Conservation (phyloP, 2,888 invertebrate genomes). For the Ceramica pisi region DNA sequence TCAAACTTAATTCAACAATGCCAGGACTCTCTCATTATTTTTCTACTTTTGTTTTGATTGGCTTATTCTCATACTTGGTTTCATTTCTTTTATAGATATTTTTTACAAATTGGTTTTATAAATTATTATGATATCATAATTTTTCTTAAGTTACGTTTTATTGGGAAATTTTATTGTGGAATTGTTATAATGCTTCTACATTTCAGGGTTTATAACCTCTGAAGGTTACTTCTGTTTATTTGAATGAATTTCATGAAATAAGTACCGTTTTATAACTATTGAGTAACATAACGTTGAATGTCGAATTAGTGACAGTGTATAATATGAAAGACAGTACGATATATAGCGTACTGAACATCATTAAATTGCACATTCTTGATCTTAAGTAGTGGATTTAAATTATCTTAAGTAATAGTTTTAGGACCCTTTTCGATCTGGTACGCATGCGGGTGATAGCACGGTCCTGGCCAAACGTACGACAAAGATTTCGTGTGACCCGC, state of each 20-base stretch:
- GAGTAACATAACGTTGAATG: background rate
- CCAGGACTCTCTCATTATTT: slow-evolving; percentile 64
- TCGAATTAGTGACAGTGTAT: background rate
- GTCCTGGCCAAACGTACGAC: too few relatives aligned
- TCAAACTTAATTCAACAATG: slow-evolving; percentile 76
- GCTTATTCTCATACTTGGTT: slow-evolving; percentile 50
- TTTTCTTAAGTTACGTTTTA: slow-evolving; percentile 26
- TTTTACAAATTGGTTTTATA: slow-evolving; percentile 34
- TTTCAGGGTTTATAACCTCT: background rate
- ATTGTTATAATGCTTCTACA: background rate
- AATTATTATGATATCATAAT: slow-evolving; percentile 32
- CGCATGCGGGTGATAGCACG: too few relatives aligned
- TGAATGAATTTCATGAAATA: too few relatives aligned
- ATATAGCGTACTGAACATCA: too few relatives aligned
- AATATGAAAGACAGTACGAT: background rate
- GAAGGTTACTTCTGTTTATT: background rate
- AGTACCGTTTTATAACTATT: background rate
- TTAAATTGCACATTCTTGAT: too few relatives aligned
- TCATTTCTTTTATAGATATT: slow-evolving; percentile 37
- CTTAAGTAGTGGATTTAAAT: too few relatives aligned
- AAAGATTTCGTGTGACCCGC: too few relatives aligned
- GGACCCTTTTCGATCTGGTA: too few relatives aligned
- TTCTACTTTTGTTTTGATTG: slow-evolving; percentile 67
- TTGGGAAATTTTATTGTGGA: slow-evolving; percentile 16
- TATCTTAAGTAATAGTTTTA: too few relatives aligned